Percentiles rank a stretch among this genome's conserved stretches.
Evolutionary conservation across 2,113 vertebrate species (phyloP).

Genomic region (Rhynchopsitta pachyrhyncha): DNA sequence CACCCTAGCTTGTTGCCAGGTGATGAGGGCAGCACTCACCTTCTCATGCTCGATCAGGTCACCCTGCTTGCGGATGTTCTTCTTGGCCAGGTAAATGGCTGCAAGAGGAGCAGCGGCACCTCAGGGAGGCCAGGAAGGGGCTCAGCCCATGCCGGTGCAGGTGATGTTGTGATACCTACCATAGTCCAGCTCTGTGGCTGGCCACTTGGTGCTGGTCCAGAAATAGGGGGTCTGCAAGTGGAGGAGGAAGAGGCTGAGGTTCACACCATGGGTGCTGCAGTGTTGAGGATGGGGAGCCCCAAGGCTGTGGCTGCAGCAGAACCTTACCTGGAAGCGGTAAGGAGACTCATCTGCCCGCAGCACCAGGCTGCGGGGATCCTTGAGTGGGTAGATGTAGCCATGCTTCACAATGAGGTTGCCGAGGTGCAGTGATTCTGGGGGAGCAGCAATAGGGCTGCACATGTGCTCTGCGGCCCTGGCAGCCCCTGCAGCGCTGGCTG

Average conservation of each 20-base stretch:
- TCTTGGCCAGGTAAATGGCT: conserved; percentile 95
- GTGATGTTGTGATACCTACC: conserved; percentile 71
- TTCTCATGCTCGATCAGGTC: conserved; percentile 89
- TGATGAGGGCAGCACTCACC: conserved; percentile 66
- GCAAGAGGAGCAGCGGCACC: not conserved
- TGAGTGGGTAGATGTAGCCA: conserved; percentile 89
- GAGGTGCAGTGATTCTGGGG: conserved; percentile 84
- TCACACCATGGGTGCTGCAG: rapidly evolving
- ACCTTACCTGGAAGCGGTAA: conserved; percentile 89
- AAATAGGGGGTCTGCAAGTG: conserved; percentile 87
- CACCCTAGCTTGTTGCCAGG: not conserved
- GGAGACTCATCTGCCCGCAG: conserved; percentile 82
- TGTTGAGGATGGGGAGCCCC: rapidly evolving
- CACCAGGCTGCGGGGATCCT: conserved; percentile 77
- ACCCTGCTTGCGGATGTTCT: conserved; percentile 91
- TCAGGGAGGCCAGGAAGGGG: not conserved
- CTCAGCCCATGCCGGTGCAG: rapidly evolving
- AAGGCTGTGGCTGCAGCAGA: rapidly evolving
- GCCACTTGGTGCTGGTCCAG: conserved; percentile 90
- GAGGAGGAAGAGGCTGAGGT: not conserved
- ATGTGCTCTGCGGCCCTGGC: rapidly evolving
- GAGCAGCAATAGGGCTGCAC: not conserved
- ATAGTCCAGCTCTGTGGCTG: conserved; percentile 89
- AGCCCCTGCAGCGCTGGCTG: rapidly evolving
- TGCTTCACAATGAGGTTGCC: conserved; percentile 83